Evolutionary conservation across 2,888 invertebrate species (phyloP), one percentile per base, ranked within the genome.

Genomic region (Ormyrus labotus): DNA sequence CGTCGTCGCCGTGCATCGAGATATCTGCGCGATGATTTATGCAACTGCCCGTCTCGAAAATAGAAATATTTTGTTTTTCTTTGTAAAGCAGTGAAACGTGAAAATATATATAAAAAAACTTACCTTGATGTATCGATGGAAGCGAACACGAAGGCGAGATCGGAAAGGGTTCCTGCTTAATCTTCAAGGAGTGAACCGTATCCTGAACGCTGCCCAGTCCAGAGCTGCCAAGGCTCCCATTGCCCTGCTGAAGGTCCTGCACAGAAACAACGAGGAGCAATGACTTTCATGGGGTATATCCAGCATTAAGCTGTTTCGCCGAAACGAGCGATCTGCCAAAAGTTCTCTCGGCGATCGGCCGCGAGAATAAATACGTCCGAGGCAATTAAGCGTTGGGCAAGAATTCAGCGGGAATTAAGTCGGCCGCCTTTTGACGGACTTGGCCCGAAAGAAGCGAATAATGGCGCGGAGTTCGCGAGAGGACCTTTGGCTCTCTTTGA

Each of bases 161-260:
- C 78, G 88, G 89, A 82, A 86, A 90, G 11, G 88, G 89, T 73
- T 90, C 90, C 82, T 90, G 89, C 68, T 90, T 90, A 83, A 90
- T 89, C 83, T 90, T 90, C 71, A 89, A 69, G 4, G 87, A 82
- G 68, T 88, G 87, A 11, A 83, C 81, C 5, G 87, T 81, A 58
- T 87, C 88, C 83, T 89, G 89, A 80, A 87, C 84, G 11, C 85
- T 84, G 72, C 81, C 79, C 48, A 89, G 81, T 47, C 85, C 87
- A 8, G 86, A 81, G 45, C 85, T 83, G 10, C 85, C 83, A 50
- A 87, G 82, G 53, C 82, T 85, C 10, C 86, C 88, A 79, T 85
- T 88, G 7, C 87, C 87, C 73, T 89, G 89, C 55, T 88, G 89
- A 63, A 89, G 84, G n/a, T 90, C 89, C 89, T 90, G 82, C 34